These are phyloP conservation scores for Limanda limanda DNA, from an alignment of 2,113 vertebrate species.

Conservation along the genomic window DNA sequence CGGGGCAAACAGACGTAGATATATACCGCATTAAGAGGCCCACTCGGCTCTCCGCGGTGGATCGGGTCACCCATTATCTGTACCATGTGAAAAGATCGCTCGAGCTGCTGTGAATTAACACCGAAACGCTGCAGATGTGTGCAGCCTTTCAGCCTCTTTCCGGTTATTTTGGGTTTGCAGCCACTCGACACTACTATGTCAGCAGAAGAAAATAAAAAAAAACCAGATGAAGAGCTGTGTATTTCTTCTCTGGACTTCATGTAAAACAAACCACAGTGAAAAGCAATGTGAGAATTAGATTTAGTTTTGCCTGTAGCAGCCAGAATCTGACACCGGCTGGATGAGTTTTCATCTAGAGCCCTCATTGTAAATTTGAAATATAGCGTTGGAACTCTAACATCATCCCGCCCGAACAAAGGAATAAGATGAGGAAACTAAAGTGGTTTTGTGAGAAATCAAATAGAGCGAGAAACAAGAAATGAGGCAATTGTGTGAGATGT, in stretches of 20 bases:
- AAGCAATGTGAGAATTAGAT: neutral
- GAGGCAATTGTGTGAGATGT: neutral
- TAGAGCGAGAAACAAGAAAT: neutral
- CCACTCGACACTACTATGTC: neutral
- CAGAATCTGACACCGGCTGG: neutral
- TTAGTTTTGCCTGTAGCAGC: neutral
- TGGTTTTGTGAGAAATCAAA: neutral
- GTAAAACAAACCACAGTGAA: neutral
- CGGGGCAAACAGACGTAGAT: neutral
- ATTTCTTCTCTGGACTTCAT: neutral
- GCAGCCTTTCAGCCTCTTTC: neutral
- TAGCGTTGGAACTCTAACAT: neutral
- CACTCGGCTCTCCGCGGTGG: neutral
- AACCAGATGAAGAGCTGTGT: neutral
- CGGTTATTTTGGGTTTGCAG: slow-evolving; percentile 14
- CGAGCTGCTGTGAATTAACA: neutral
- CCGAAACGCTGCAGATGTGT: neutral
- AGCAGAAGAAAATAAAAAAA: too few species aligned
- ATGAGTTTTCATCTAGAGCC: neutral
- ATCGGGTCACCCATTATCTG: neutral
- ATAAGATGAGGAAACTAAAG: neutral
- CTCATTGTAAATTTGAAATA: neutral
- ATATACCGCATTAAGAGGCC: slow-evolving; percentile 6
- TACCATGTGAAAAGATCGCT: neutral
- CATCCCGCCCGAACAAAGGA: neutral